These are phyloP conservation scores for Philaenus spumarius DNA, from an alignment of 1,140 invertebrate species.

Conservation along the genomic window DNA sequence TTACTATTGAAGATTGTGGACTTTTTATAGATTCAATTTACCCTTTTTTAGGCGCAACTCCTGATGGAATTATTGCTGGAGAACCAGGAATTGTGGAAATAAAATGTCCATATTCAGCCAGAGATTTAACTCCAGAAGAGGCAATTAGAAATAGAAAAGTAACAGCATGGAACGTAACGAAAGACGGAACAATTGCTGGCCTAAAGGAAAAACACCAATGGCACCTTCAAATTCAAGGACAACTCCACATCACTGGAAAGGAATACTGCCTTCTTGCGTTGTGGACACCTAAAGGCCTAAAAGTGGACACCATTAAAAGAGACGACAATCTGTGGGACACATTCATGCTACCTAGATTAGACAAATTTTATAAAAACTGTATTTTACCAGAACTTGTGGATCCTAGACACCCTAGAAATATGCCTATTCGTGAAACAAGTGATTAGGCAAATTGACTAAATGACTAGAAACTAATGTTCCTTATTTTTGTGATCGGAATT, in stretches of 20 bases:
- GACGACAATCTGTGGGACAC: constrained; percentile 29
- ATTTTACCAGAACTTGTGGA: constrained; percentile 5
- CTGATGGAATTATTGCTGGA: not conserved
- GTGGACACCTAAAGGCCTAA: constrained; percentile 33
- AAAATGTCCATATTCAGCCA: constrained; percentile 34
- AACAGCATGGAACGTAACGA: constrained; percentile 16
- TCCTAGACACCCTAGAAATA: constrained; percentile 25
- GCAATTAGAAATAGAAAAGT: constrained; percentile 20
- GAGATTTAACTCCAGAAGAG: constrained; percentile 22
- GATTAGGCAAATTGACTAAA: too few relatives aligned
- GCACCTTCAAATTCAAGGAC: constrained; percentile 39
- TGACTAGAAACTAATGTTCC: too few relatives aligned
- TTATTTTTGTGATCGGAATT: too few relatives aligned
- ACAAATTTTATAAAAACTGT: too few relatives aligned
- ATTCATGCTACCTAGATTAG: constrained; percentile 22
- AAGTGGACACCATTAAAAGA: constrained; percentile 19
- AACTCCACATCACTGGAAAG: constrained; percentile 33
- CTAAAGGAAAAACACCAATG: constrained; percentile 36
- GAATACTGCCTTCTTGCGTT: constrained; percentile 39
- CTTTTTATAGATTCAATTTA: not conserved
- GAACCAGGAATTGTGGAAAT: constrained; percentile 32
- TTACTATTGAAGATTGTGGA: too few relatives aligned
- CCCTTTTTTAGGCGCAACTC: not conserved
- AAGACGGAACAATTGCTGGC: constrained; percentile 12
- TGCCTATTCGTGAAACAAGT: not conserved